These are phyloP conservation scores for Xiphophorus couchianus DNA, from an alignment of 2,113 vertebrate species.

Conservation along the genomic window DNA sequence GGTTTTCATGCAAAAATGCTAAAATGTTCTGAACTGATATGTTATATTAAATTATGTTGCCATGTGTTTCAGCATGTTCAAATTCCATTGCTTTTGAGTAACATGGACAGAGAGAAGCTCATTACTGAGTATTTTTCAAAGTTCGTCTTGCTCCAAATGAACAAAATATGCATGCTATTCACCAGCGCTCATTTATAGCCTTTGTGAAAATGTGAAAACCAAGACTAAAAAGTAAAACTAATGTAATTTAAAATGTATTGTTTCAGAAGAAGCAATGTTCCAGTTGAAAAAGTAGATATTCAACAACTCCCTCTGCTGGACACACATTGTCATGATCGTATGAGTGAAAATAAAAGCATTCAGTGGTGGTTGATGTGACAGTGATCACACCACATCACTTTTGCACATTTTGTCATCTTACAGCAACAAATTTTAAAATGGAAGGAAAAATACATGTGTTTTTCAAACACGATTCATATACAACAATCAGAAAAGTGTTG, in stretches of 20 bases:
- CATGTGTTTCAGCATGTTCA: not conserved
- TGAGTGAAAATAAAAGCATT: not conserved
- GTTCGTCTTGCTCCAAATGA: not conserved
- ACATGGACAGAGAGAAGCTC: not conserved
- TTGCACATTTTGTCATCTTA: not conserved
- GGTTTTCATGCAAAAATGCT: not conserved
- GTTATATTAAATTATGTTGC: not conserved
- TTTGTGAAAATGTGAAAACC: not conserved
- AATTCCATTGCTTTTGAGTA: not conserved
- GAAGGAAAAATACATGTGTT: no score
- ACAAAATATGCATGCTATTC: not conserved
- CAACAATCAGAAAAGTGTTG: no score
- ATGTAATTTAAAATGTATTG: not conserved
- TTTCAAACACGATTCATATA: no score
- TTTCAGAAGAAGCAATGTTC: not conserved
- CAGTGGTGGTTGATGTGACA: not conserved
- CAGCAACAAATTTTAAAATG: not conserved
- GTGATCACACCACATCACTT: not conserved
- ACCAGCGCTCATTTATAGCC: not conserved
- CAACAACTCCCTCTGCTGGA: constrained; percentile 66
- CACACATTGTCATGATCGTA: not conserved
- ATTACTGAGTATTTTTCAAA: not conserved
- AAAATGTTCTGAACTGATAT: not conserved
- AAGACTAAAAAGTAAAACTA: constrained; percentile 6
- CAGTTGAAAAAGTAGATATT: constrained; percentile 12